phyloP scores from a whole-genome alignment of 2,797 vertebrate species.

The Artibeus lituratus region DNA sequence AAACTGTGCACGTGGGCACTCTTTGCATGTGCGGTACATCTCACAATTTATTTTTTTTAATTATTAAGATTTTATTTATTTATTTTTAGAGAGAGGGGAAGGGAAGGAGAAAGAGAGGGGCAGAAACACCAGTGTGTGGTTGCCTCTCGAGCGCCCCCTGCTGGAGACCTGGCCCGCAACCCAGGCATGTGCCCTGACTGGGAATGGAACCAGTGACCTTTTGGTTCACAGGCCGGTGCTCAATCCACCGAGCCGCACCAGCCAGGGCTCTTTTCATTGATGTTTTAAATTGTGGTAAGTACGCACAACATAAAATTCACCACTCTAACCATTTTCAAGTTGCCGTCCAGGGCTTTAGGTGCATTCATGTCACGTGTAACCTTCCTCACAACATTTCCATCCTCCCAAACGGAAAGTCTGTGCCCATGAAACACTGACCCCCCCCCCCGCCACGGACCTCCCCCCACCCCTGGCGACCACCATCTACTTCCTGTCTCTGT shows the following conservation, averaged over 20 bases:
- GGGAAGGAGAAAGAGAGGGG: too few relatives aligned
- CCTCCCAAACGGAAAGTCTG: neutral
- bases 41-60: neutral
- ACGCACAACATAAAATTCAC: neutral
- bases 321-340: neutral
- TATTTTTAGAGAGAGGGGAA: too few relatives aligned
- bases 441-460: neutral
- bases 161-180: too few relatives aligned
- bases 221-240: too few relatives aligned
- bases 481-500: accelerated
- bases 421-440: accelerated
- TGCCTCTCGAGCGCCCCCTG: too few relatives aligned
- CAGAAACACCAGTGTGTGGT: too few relatives aligned
- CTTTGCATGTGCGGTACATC: neutral
- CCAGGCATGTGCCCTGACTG: too few relatives aligned
- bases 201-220: too few relatives aligned
- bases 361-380: accelerated
- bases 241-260: too few relatives aligned
- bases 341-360: too few relatives aligned
- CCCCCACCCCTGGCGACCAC: neutral
- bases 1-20: too few relatives aligned
- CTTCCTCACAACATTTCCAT: neutral
- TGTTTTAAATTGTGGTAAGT: neutral
- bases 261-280: neutral
- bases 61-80: too few relatives aligned